Evolutionary conservation across 1,140 invertebrate genomes (phyloP), one percentile per base, ranked within the genome.

Genomic region (Drosophila auraria): DNA sequence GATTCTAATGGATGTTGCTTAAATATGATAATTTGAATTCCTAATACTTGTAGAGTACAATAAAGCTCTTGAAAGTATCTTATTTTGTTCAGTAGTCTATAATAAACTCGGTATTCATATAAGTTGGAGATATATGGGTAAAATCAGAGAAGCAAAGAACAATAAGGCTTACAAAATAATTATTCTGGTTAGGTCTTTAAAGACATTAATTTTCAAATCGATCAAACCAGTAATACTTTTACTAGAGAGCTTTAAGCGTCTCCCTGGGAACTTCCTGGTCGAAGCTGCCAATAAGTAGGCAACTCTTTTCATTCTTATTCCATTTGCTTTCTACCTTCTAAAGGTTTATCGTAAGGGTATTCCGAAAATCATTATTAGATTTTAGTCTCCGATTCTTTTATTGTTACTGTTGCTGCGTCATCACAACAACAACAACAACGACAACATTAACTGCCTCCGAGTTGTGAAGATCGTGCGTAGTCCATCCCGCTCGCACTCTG

Each of bases 351-450:
- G 36, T 42, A 20, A 69, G 68, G 11, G 68, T 71, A 50, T 56
- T 23, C 3, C 5, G 14, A 2, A 14, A 33, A 27, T 45, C 27
- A 20, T 36, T 49, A 17, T 38, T 47, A 36, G 23, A 30, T 11
- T 20, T 17, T 57, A 9, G 14, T 2, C 17, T 27, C n/a, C 40
- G 17, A 49, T 57, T 25, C 38, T 71, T 53, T 87, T 76, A 62
- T 86, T 79, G 75, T 82, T 87, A 66, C 70, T 77, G 36, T 54
- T 68, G 74, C 84, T 87, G 86, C 86, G 84, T 89, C 84, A 89
- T 89, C 86, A 30, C 47, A 61, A 40, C 47, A 73, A 40, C 33
- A 72, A 36, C 47, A 58, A 36, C 36, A 63, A 51, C 40, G 56
- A 36, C 47, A 49, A 53, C 15, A 38, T 49, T 17, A 60, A 45